Percentiles rank a stretch among this genome's conserved stretches.
Evolutionary conservation across 1,140 invertebrate species (phyloP).

Genomic region (Fopius arisanus): DNA sequence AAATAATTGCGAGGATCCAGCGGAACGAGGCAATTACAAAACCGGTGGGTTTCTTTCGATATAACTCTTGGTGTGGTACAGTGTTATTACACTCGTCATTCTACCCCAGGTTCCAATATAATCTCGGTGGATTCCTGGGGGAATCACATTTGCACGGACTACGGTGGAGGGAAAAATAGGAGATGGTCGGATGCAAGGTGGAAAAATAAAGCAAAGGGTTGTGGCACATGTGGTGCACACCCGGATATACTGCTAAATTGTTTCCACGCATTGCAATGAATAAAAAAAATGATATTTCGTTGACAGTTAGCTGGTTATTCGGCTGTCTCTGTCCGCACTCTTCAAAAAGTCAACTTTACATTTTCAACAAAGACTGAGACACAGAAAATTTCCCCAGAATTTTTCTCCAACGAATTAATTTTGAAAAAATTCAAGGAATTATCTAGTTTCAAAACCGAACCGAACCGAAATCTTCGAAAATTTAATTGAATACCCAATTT

Average conservation of each 20-base stretch:
- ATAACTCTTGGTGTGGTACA: conserved; percentile 40
- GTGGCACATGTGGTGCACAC: background rate
- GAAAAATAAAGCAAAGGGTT: background rate
- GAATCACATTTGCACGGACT: background rate
- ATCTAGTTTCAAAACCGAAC: too few species aligned
- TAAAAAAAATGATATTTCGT: background rate
- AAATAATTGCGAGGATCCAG: conserved; percentile 37
- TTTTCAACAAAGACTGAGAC: background rate
- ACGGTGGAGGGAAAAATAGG: background rate
- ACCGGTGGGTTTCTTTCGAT: conserved; percentile 23
- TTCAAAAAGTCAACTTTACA: too few species aligned
- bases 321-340: too few species aligned
- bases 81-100: conserved; percentile 40
- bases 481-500: too few species aligned
- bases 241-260: background rate
- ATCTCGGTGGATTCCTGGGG: background rate
- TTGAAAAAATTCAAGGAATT: too few species aligned
- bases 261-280: background rate
- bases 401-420: too few species aligned
- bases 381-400: too few species aligned
- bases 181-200: background rate
- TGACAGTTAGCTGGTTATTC: too few species aligned
- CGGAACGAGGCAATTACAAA: conserved; percentile 31
- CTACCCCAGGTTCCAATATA: background rate
- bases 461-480: too few species aligned